phyloP scores from a whole-genome alignment of 2,888 invertebrate genomes.

The Mythimna ferrago region DNA sequence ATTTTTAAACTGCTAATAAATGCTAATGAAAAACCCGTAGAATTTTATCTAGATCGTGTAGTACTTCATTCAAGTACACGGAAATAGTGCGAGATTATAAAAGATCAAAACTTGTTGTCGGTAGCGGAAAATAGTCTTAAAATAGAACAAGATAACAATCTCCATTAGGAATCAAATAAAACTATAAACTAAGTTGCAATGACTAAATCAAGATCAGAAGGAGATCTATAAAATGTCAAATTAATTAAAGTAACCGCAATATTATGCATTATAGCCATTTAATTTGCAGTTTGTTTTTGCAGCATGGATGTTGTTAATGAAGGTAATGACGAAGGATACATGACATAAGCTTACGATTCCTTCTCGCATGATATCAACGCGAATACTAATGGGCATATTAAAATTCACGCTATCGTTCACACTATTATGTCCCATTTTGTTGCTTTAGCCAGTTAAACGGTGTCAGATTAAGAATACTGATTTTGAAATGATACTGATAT shows the following conservation, averaged over 20 bases:
- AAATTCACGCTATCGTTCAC: constrained; percentile 61
- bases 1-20: constrained; percentile 79
- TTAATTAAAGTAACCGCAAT: constrained; percentile 61
- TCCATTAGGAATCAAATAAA: constrained; percentile 52
- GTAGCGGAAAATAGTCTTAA: constrained; percentile 46
- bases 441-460: constrained; percentile 71
- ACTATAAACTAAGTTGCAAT: constrained; percentile 37
- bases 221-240: constrained; percentile 57
- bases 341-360: constrained; percentile 57
- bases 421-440: constrained; percentile 72
- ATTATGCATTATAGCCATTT: constrained; percentile 56
- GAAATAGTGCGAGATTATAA: constrained; percentile 39
- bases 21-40: constrained; percentile 79
- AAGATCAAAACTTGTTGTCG: constrained; percentile 37
- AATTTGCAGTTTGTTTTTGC: constrained; percentile 64
- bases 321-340: constrained; percentile 70
- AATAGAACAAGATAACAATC: constrained; percentile 37
- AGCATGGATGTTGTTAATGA: constrained; percentile 47
- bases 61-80: constrained; percentile 64
- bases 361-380: constrained; percentile 68
- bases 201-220: constrained; percentile 41
- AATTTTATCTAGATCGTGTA: constrained; percentile 73
- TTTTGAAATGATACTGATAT: constrained; percentile 49
- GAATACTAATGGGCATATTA: constrained; percentile 78
- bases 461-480: constrained; percentile 70